phyloP scores from a whole-genome alignment of 2,888 invertebrate genomes.

The Linnaemya tessellans region DNA sequence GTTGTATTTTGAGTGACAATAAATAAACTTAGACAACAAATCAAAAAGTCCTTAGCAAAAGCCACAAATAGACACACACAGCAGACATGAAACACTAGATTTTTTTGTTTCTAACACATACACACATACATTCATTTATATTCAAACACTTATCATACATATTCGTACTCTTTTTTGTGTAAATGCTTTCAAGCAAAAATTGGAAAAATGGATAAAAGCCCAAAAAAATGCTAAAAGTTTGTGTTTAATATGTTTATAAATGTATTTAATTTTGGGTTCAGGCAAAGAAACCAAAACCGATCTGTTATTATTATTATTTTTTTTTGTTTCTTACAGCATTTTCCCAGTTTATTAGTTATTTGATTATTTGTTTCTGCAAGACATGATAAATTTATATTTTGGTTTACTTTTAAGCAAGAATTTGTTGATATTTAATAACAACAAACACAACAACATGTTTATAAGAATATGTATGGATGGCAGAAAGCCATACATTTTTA shows the following conservation, averaged over 20 bases:
- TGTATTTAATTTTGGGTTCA: slow-evolving; percentile 37
- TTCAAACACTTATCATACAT: slow-evolving; percentile 18
- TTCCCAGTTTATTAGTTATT: slow-evolving; percentile 27
- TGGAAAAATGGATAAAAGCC: neutral
- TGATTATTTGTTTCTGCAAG: neutral
- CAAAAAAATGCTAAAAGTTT: slow-evolving; percentile 44
- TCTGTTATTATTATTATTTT: slow-evolving; percentile 9
- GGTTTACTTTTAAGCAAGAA: neutral
- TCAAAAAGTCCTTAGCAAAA: slow-evolving; percentile 71
- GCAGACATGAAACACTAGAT: slow-evolving; percentile 21
- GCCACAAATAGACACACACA: slow-evolving; percentile 59
- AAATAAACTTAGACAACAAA: slow-evolving; percentile 72
- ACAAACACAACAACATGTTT: neutral
- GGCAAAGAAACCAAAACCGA: slow-evolving; percentile 23
- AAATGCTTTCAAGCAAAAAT: neutral
- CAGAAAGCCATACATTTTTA: slow-evolving; percentile 34
- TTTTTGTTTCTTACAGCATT: neutral
- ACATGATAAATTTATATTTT: slow-evolving; percentile 20
- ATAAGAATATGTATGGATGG: neutral
- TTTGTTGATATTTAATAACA: slow-evolving; percentile 32
- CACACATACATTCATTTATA: neutral
- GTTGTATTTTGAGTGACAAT: slow-evolving; percentile 68
- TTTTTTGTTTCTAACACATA: neutral
- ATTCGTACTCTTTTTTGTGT: neutral
- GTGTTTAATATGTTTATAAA: slow-evolving; percentile 51